These are phyloP conservation scores for Zeus faber DNA, from an alignment of 2,113 vertebrate species.

Conservation along the genomic window DNA sequence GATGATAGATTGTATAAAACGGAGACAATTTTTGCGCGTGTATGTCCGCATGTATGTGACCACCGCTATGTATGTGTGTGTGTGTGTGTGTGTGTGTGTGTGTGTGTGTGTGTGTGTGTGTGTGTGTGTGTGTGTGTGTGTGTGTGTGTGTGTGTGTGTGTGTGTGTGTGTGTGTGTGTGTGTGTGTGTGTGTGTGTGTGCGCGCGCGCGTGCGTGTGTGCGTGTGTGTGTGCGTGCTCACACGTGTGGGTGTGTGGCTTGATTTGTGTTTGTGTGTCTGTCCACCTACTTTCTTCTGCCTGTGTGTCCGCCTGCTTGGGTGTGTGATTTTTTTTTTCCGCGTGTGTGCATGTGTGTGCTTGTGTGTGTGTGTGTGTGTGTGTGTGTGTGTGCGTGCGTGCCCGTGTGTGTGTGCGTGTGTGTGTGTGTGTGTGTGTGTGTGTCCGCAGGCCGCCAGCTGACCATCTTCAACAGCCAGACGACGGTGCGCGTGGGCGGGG, in stretches of 20 bases:
- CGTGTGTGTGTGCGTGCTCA: slow-evolving; percentile 9
- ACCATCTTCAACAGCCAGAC: slow-evolving; percentile 99
- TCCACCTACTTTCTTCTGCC: slow-evolving; percentile 32
- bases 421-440: slow-evolving; percentile 29
- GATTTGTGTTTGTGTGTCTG: slow-evolving; percentile 33
- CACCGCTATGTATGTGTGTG: neutral
- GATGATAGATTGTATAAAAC: slow-evolving; percentile 64
- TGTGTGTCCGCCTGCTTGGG: slow-evolving; percentile 11
- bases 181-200: slow-evolving; percentile 4
- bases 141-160: slow-evolving; percentile 55
- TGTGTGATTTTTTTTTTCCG: slow-evolving; percentile 16
- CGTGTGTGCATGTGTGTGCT: too few relatives aligned
- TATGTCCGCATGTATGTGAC: neutral
- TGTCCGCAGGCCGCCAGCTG: slow-evolving; percentile 91
- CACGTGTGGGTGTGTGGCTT: neutral
- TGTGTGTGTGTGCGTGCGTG: slow-evolving; percentile 13
- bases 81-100: slow-evolving; percentile 14
- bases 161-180: slow-evolving; percentile 55
- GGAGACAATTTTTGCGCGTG: slow-evolving; percentile 20
- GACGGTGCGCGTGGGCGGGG: slow-evolving; percentile 95
- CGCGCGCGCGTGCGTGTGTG: neutral
- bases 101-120: slow-evolving; percentile 22
- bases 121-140: slow-evolving; percentile 53
- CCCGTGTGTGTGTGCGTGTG: slow-evolving; percentile 14
- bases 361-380: too few relatives aligned